A percentile compares a stretch with the other conserved stretches of the same genome.
phyloP scores from a whole-genome alignment of 2,888 invertebrate species.

The Octodonta nipae region DNA sequence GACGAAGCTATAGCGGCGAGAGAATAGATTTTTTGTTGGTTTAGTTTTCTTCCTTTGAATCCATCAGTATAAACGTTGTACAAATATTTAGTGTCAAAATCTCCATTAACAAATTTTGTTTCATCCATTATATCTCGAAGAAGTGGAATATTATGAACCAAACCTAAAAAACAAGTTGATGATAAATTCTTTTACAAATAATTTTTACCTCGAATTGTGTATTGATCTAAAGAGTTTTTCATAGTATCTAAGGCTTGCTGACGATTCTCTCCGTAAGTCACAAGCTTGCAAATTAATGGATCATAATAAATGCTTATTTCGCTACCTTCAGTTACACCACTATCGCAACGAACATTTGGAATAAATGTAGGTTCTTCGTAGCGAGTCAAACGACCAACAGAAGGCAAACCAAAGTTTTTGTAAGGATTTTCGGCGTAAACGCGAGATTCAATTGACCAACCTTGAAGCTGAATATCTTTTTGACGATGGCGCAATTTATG shows the following conservation, averaged over 20 bases:
- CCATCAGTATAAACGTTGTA: conserved; percentile 42
- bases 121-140: conserved; percentile 48
- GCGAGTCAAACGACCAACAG: conserved; percentile 34
- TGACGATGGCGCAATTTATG: conserved; percentile 43
- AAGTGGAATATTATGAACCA: conserved; percentile 51
- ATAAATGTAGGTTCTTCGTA: conserved; percentile 42
- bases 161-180: too few relatives aligned
- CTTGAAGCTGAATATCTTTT: conserved; percentile 43
- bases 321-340: conserved; percentile 51
- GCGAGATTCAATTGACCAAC: conserved; percentile 50
- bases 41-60: too few relatives aligned
- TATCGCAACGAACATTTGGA: conserved; percentile 45
- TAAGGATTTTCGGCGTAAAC: conserved; percentile 56
- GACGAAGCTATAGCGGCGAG: too few relatives aligned
- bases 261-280: conserved; percentile 45
- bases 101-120: conserved; percentile 37
- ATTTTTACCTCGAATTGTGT: conserved; percentile 49
- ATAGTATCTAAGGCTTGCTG: conserved; percentile 40
- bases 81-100: conserved; percentile 50
- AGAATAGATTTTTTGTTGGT: too few relatives aligned
- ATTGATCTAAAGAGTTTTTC: conserved; percentile 43
- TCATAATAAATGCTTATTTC: conserved; percentile 57
- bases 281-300: conserved; percentile 56
- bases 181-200: too few relatives aligned
- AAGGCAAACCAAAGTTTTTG: conserved; percentile 52